A percentile compares a stretch with the other conserved stretches of the same genome.
phyloP scores from a whole-genome alignment of 2,113 vertebrate species.

The Semnopithecus entellus region DNA sequence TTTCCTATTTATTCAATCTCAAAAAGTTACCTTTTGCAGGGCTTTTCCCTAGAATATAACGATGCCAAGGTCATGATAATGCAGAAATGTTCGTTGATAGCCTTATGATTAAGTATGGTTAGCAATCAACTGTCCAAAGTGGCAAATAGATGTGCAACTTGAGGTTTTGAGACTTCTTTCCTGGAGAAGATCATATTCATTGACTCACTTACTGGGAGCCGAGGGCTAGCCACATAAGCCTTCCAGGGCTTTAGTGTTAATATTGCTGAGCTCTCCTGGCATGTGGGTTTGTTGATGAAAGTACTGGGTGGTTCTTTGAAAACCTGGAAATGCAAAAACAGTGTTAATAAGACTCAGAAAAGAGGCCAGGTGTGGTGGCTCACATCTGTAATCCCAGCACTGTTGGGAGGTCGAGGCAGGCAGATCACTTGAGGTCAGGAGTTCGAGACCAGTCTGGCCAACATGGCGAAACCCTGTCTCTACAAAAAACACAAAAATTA shows the following conservation, averaged over 20 bases:
- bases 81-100: background rate
- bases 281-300: background rate
- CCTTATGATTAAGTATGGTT: background rate
- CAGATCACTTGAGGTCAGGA: no score
- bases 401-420: no score
- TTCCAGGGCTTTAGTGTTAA: background rate
- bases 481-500: no score
- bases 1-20: background rate
- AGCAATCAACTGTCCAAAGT: background rate
- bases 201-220: background rate
- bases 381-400: no score
- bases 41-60: background rate
- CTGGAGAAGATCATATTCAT: background rate
- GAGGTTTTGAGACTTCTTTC: background rate
- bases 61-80: background rate
- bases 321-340: conserved; percentile 15
- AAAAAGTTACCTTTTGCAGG: background rate
- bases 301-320: background rate
- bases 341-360: background rate
- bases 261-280: background rate
- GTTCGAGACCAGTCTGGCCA: no score
- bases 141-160: background rate
- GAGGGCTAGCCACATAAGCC: background rate
- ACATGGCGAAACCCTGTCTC: no score
- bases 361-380: no score